phyloP scores from a whole-genome alignment of 2,113 vertebrate species.

The Gobio gobio region DNA sequence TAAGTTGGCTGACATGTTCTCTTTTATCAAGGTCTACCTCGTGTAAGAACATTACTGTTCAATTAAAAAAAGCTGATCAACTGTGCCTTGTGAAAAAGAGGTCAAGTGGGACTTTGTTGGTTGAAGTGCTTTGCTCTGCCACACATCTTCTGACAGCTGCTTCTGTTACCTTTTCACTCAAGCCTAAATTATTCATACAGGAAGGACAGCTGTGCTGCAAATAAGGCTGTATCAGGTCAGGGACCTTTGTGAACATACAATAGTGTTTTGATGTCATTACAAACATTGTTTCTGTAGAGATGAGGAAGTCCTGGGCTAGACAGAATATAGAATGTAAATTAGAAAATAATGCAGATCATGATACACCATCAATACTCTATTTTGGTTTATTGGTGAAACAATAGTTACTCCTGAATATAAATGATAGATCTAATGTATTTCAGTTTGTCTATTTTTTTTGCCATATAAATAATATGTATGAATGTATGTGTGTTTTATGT shows the following conservation, averaged over 20 bases:
- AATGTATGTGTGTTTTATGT: not conserved
- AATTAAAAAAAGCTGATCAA: not conserved
- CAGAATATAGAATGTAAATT: not conserved
- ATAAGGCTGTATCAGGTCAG: conserved; percentile 56
- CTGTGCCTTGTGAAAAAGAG: conserved; percentile 30
- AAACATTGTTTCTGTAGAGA: not conserved
- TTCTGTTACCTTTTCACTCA: conserved; percentile 44
- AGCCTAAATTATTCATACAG: conserved; percentile 67
- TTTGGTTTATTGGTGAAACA: not conserved
- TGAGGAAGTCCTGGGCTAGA: not conserved
- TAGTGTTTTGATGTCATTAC: conserved; percentile 52
- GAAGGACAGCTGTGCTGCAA: conserved; percentile 52
- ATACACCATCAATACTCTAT: not conserved
- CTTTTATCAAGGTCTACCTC: not conserved
- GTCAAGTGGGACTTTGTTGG: conserved; percentile 45
- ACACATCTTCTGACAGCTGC: conserved; percentile 40
- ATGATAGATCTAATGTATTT: not conserved
- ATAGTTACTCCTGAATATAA: not conserved
- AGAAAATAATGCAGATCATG: not conserved
- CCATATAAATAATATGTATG: not conserved
- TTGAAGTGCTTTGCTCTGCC: conserved; percentile 28
- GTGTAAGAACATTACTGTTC: not conserved
- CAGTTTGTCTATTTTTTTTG: not conserved
- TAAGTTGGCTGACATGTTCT: not conserved
- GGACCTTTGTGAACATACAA: conserved; percentile 60